Conservation (phyloP, 2,113 vertebrate genomes). For the Tangachromis dhanisi region DNA sequence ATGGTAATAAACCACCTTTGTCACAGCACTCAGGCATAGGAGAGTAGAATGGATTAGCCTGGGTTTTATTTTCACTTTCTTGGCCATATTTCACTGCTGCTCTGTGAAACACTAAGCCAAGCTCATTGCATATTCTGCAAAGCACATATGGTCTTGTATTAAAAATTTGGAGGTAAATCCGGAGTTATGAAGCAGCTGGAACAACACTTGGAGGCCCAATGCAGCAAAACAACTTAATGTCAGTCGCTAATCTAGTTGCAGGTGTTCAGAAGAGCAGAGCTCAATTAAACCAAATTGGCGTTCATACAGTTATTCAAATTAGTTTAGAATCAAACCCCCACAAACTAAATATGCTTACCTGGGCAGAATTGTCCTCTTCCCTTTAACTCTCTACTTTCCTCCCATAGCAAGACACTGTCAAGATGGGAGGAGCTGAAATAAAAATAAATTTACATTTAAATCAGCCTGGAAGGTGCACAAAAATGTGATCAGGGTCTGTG, state of each 20-base stretch:
- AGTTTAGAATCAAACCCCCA: constrained; percentile 65
- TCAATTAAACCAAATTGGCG: constrained; percentile 75
- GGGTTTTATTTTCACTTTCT: constrained; percentile 52
- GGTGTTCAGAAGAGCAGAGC: constrained; percentile 69
- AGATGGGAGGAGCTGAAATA: constrained; percentile 47
- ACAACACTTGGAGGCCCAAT: constrained; percentile 58
- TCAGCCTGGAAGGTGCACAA: constrained; percentile 53
- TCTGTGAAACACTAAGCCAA: constrained; percentile 44
- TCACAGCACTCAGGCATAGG: constrained; percentile 24
- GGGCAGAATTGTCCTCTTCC: constrained; percentile 44
- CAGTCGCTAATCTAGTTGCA: constrained; percentile 72
- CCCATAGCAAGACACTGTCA: constrained; percentile 33
- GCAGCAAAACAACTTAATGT: constrained; percentile 74
- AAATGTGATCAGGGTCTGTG: constrained; percentile 62
- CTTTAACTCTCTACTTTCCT: constrained; percentile 3
- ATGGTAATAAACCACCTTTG: constrained; percentile 63
- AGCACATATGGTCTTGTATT: constrained; percentile 71
- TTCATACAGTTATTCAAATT: constrained; percentile 74
- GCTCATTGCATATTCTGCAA: constrained; percentile 63
- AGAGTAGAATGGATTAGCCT: constrained; percentile 59
- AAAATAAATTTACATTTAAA: constrained; percentile 74
- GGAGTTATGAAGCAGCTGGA: constrained; percentile 57
- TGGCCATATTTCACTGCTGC: constrained; percentile 54
- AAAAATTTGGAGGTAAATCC: constrained; percentile 66
- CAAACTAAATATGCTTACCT: constrained; percentile 72